These are phyloP conservation scores for Macropodus opercularis DNA, from an alignment of 2,797 vertebrate genomes.

Conservation along the genomic window DNA sequence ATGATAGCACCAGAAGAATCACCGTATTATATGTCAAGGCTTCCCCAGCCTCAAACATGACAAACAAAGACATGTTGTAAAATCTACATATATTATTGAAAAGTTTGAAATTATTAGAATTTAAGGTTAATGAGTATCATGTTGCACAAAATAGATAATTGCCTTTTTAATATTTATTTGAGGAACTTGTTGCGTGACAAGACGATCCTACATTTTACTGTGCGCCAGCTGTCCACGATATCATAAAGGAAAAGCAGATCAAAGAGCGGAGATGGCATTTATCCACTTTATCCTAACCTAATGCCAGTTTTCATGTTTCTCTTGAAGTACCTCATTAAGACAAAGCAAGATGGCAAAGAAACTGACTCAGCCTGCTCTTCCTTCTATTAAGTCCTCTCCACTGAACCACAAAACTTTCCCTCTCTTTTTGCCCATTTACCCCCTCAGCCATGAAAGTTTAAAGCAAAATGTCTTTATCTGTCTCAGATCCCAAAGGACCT, in stretches of 20 bases:
- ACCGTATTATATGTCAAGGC: neutral
- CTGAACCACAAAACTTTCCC: constrained; percentile 30
- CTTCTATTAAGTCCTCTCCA: constrained; percentile 47
- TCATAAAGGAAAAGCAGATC: constrained; percentile 50
- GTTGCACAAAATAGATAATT: no score
- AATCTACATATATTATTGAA: no score
- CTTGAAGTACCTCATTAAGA: constrained; percentile 65
- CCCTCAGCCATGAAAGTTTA: constrained; percentile 39
- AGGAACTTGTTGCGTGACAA: no score
- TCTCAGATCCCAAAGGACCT: constrained; percentile 6
- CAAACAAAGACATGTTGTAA: neutral
- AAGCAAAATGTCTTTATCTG: constrained; percentile 45
- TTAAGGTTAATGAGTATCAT: no score
- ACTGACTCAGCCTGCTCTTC: constrained; percentile 33
- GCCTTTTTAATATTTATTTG: no score
- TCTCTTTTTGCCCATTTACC: constrained; percentile 46
- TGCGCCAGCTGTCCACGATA: constrained; percentile 43
- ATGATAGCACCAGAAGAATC: neutral
- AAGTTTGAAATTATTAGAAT: no score
- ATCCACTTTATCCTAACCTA: constrained; percentile 62
- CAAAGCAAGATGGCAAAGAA: constrained; percentile 56
- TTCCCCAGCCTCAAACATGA: neutral
- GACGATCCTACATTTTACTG: constrained; percentile 40
- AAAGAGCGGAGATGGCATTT: constrained; percentile 65
- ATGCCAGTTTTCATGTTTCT: constrained; percentile 61